Evolutionary conservation across 2,797 vertebrate species (phyloP), one percentile per base, ranked within the genome.

Genomic region (Meriones psammophilus): DNA sequence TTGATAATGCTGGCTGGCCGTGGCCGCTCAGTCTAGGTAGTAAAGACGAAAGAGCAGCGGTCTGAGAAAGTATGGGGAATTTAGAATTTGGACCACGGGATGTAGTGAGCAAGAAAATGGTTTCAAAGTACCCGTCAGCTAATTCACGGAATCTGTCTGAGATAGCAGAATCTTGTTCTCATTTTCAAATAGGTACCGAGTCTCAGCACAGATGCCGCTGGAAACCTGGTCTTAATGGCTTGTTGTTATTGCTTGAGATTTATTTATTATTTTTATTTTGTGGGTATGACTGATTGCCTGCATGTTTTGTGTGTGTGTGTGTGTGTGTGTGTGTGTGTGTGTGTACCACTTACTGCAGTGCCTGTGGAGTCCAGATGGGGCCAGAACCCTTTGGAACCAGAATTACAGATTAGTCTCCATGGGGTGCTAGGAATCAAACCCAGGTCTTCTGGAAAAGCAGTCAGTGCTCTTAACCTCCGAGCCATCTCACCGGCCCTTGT

Each of bases 161-260:
- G 50, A 28, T 4, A 46, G 89, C 30, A 5, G 77, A 42, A 64
- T 60, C 46, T 50, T n/a, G 64, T 71, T 86, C 42, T 66, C 71
- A 39, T 95, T 89, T 92, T 76, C 54, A 88, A 78, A 42, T 22
- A 71, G 3, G 39, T 79, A 88, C n/a, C 17, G 89, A 79, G 36
- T 86, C 42, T 92, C 33, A 83, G 39, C 79, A 50, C 69, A 89
- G 92, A 81, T 9, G 81, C 15, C 92, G 86, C 42, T 91, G 39
- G 60, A 22, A 88, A 85, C 76, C 50, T 91, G 46, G 42, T 30
- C 20, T 73, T 69, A 42, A 54, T 28, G 81, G 24, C 28, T n/a
- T 85, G 5, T 68, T 84, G 26, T 20, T 50, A 26, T 13, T 83
- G 58, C 24, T 50, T 50, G 14, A 64, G 5, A 64, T 42, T 83